Conservation (phyloP, 2,113 vertebrate species). For the Elanus axillaris region DNA sequence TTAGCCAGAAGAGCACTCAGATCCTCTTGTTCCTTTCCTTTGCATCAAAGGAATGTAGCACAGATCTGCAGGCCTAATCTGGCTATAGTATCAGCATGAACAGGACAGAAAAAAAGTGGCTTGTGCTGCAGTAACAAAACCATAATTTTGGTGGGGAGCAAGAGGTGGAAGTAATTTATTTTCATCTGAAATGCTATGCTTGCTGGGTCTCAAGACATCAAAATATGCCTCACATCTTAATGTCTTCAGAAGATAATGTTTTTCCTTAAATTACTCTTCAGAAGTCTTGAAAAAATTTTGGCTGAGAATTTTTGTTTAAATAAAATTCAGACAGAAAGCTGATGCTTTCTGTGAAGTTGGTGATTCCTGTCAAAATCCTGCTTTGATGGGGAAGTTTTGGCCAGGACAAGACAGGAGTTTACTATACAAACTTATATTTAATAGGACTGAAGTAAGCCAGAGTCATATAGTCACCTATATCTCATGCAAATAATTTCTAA, state of each 20-base stretch:
- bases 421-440: not conserved
- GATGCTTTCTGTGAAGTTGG: not conserved
- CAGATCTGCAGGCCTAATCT: not conserved
- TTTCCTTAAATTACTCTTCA: not conserved
- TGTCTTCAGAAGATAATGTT: not conserved
- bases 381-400: not conserved
- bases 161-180: not conserved
- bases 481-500: not conserved
- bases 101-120: not conserved
- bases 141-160: not conserved
- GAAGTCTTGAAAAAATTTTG: not conserved
- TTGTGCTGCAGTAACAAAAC: not conserved
- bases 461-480: not conserved
- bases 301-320: not conserved
- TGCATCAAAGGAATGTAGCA: not conserved
- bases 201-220: not conserved
- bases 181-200: not conserved
- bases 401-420: not conserved
- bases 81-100: not conserved
- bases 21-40: not conserved
- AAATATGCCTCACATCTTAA: not conserved
- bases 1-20: not conserved
- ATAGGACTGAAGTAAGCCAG: not conserved
- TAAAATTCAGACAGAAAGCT: not conserved
- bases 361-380: not conserved